phyloP scores from a whole-genome alignment of 2,888 invertebrate species.

The Acanthoscelides obtectus region DNA sequence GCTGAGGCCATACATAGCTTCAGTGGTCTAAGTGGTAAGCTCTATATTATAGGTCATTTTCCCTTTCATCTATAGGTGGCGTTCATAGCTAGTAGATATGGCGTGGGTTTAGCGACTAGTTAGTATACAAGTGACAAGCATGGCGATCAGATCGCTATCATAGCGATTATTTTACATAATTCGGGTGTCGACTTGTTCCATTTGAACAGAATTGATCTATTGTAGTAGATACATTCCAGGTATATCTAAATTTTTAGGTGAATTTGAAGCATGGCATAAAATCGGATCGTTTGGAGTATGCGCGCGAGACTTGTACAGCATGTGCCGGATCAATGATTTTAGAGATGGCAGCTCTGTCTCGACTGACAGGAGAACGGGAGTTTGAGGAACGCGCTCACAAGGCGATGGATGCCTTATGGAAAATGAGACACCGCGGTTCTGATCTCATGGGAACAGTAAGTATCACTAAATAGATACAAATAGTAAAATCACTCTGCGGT shows the following conservation, averaged over 20 bases:
- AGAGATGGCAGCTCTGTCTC: slow-evolving; percentile 93
- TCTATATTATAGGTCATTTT: too few relatives aligned
- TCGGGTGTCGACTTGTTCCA: too few relatives aligned
- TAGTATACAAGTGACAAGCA: too few relatives aligned
- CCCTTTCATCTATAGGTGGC: too few relatives aligned
- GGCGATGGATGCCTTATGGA: slow-evolving; percentile 97
- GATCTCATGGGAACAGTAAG: slow-evolving; percentile 90
- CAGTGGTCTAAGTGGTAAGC: too few relatives aligned
- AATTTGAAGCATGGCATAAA: slow-evolving; percentile 81
- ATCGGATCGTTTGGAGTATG: slow-evolving; percentile 65
- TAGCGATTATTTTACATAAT: too few relatives aligned
- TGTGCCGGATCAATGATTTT: slow-evolving; percentile 97
- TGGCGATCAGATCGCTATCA: too few relatives aligned
- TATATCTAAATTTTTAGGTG: slow-evolving; percentile 50
- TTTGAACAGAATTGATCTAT: not conserved
- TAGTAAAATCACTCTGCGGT: too few relatives aligned
- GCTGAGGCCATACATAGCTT: too few relatives aligned
- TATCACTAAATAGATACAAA: too few relatives aligned
- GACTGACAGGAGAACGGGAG: slow-evolving; percentile 85
- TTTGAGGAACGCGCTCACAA: slow-evolving; percentile 93
- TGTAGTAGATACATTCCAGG: not conserved
- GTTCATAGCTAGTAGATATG: too few relatives aligned
- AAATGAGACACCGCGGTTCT: slow-evolving; percentile 80
- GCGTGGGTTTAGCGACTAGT: too few relatives aligned
- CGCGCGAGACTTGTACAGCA: slow-evolving; percentile 92